Conservation (phyloP, 92 coral and sea anemone species). For the Palythoa heliodiscus region DNA sequence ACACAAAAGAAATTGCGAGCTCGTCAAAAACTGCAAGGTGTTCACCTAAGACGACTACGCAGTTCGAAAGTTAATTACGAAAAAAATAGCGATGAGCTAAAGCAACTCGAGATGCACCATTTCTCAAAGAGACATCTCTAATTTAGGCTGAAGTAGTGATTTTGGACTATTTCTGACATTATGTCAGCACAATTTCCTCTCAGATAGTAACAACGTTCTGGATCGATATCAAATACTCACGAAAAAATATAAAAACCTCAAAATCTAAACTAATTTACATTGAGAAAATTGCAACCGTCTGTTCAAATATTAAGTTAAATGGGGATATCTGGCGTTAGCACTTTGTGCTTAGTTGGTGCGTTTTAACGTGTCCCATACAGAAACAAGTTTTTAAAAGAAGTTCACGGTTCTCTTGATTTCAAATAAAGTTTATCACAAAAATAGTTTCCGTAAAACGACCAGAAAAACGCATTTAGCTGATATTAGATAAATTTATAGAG, state of each 20-base stretch:
- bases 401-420: slow-evolving; percentile 15
- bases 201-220: not conserved
- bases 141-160: not conserved
- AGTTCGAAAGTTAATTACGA: slow-evolving; percentile 19
- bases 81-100: not conserved
- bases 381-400: slow-evolving; percentile 32
- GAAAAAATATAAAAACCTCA: slow-evolving; percentile 8
- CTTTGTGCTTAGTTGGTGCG: not conserved
- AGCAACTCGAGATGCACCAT: not conserved
- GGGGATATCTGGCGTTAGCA: not conserved
- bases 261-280: not conserved
- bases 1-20: slow-evolving; percentile 40
- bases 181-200: slow-evolving; percentile 23
- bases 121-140: not conserved
- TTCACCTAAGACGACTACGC: slow-evolving; percentile 6
- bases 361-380: slow-evolving; percentile 38
- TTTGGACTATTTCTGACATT: not conserved
- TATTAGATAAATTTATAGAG: not conserved
- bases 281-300: not conserved
- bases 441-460: slow-evolving; percentile 33
- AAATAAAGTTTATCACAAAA: not conserved
- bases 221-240: slow-evolving; percentile 16
- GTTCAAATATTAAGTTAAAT: not conserved
- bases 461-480: slow-evolving; percentile 15
- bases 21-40: slow-evolving; percentile 46